A percentile compares a stretch with the other conserved stretches of the same genome.
Evolutionary conservation across 2,888 invertebrate species (phyloP).

Genomic region (Sericinus montela): DNA sequence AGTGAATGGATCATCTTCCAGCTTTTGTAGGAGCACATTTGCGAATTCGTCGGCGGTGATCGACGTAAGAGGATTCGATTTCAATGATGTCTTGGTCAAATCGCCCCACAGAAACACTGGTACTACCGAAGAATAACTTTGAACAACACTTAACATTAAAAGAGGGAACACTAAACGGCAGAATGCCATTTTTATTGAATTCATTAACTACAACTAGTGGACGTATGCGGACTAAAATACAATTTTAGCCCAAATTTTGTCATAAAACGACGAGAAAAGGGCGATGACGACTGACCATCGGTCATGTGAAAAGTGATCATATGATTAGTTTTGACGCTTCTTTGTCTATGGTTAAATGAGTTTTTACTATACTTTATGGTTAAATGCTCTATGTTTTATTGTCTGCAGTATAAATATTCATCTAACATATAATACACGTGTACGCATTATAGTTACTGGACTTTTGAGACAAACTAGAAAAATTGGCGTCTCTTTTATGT

Average conservation of each 20-base stretch:
- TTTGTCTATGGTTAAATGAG: no score
- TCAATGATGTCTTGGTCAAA: constrained; percentile 36
- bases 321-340: constrained; percentile 58
- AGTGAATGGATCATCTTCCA: constrained; percentile 54
- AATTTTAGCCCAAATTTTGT: constrained; percentile 53
- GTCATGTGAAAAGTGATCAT: constrained; percentile 77
- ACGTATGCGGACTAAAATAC: constrained; percentile 54
- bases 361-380: no score
- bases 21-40: constrained; percentile 47
- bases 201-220: constrained; percentile 46
- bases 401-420: no score
- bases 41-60: constrained; percentile 52
- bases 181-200: constrained; percentile 57
- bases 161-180: constrained; percentile 63
- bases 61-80: constrained; percentile 50
- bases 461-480: no score
- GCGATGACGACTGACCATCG: constrained; percentile 59
- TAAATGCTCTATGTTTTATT: no score
- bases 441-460: no score
- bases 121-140: constrained; percentile 56
- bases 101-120: constrained; percentile 81
- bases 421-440: no score
- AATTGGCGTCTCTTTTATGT: no score
- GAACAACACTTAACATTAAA: constrained; percentile 60
- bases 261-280: constrained; percentile 57